phyloP scores from a whole-genome alignment of 2,797 vertebrate species.

The Intellagama lesueurii region DNA sequence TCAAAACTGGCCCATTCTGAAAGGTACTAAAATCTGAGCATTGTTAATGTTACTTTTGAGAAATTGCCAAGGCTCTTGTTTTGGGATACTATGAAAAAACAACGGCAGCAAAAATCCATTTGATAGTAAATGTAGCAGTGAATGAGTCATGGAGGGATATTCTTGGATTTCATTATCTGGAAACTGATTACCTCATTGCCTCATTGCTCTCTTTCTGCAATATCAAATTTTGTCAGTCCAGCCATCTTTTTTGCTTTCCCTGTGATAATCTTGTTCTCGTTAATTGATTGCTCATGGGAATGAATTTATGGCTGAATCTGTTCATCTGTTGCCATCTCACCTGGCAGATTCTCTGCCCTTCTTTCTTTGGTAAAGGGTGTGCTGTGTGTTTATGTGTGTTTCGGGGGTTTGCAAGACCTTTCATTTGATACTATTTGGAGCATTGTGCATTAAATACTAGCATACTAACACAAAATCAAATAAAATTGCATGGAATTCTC shows the following conservation, averaged over 20 bases:
- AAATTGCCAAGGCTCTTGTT: not conserved
- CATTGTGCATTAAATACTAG: not conserved
- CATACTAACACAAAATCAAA: slow-evolving; percentile 9
- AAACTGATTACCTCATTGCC: slow-evolving; percentile 20
- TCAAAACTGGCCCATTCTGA: not conserved
- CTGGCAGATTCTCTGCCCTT: not conserved
- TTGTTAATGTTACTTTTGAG: not conserved
- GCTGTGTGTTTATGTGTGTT: no score
- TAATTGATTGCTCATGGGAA: not conserved
- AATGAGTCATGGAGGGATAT: slow-evolving; percentile 23
- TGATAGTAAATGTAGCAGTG: not conserved
- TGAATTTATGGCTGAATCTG: not conserved
- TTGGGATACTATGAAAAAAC: not conserved
- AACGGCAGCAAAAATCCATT: not conserved
- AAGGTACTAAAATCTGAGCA: slow-evolving; percentile 12
- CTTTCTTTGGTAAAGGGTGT: not conserved
- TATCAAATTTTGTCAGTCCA: slow-evolving; percentile 15
- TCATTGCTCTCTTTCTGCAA: not conserved
- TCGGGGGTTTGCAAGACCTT: not conserved
- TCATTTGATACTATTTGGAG: slow-evolving; percentile 43
- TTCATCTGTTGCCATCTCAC: slow-evolving; percentile 28
- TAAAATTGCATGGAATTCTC: slow-evolving; percentile 1
- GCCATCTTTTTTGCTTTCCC: not conserved
- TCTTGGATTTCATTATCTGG: slow-evolving; percentile 17
- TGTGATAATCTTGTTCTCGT: not conserved